A percentile compares a stretch with the other conserved stretches of the same genome.
Evolutionary conservation across 64 coral and sea anemone genomes (phyloP).

Genomic region (Dendronephthya gigantea): DNA sequence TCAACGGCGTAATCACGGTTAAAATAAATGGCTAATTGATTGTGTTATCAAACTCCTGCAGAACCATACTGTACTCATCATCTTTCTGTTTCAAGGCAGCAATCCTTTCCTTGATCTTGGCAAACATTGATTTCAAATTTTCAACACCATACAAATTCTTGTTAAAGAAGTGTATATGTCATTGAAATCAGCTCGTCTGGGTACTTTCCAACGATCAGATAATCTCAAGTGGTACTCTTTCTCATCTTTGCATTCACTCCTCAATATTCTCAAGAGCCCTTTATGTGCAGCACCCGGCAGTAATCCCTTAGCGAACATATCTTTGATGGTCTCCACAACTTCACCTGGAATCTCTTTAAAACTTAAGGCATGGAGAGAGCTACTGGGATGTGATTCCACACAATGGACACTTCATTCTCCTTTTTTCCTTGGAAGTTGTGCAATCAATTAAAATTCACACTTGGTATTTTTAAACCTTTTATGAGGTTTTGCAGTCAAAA

Average conservation of each 20-base stretch:
- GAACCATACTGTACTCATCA: neutral
- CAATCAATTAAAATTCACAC: neutral
- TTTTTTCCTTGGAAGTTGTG: neutral
- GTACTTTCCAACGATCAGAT: neutral
- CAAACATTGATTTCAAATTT: neutral
- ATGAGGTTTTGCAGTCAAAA: neutral
- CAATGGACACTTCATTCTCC: neutral
- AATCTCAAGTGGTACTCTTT: neutral
- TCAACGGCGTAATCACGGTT: neutral
- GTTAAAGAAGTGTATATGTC: neutral
- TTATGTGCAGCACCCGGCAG: neutral
- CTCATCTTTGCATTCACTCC: neutral
- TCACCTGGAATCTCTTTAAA: neutral
- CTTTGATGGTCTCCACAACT: neutral
- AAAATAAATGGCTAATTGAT: neutral
- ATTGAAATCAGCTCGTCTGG: neutral
- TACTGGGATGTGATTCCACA: slow-evolving; percentile 12
- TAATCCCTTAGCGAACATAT: neutral
- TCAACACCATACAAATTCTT: neutral
- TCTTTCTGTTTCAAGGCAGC: neutral
- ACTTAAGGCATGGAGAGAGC: neutral
- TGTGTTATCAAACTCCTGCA: slow-evolving; percentile 6
- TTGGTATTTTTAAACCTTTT: slow-evolving; percentile 1
- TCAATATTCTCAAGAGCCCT: neutral
- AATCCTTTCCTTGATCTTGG: slow-evolving; percentile 7